Conservation (phyloP, 1,140 invertebrate species). For the Nylanderia fulva region DNA sequence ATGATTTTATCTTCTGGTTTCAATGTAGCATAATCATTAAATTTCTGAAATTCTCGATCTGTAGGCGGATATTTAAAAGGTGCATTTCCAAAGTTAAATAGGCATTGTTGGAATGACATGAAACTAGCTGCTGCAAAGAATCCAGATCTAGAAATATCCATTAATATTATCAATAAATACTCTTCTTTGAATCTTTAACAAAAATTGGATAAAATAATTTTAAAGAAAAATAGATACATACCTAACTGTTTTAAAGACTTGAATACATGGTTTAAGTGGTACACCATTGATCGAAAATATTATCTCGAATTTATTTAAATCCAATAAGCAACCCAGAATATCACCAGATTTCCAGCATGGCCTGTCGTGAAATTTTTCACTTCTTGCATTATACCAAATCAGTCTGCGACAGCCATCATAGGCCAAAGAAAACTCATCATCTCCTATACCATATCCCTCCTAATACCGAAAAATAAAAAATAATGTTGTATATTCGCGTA, state of each 20-base stretch:
- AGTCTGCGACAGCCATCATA: slow-evolving; percentile 97
- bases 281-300: slow-evolving; percentile 94
- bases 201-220: background rate
- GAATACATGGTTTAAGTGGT: slow-evolving; percentile 89
- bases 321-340: slow-evolving; percentile 93
- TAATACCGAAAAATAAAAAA: slow-evolving; percentile 79
- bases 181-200: background rate
- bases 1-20: slow-evolving; percentile 90
- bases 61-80: slow-evolving; percentile 93
- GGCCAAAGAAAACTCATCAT: slow-evolving; percentile 95
- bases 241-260: slow-evolving; percentile 93
- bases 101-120: slow-evolving; percentile 98
- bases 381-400: slow-evolving; percentile 95
- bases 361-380: slow-evolving; percentile 88
- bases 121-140: slow-evolving; percentile 98
- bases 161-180: background rate
- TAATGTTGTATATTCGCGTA: slow-evolving; percentile 4
- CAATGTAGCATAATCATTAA: slow-evolving; percentile 92
- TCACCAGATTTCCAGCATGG: slow-evolving; percentile 94
- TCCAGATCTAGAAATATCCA: slow-evolving; percentile 88
- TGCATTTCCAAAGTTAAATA: slow-evolving; percentile 96
- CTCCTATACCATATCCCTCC: slow-evolving; percentile 98
- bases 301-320: slow-evolving; percentile 90
- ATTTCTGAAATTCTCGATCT: slow-evolving; percentile 89
- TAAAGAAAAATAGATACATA: slow-evolving; percentile 80